These are phyloP conservation scores for Rhaphigaster nebulosa DNA, from an alignment of 2,888 invertebrate genomes.

Conservation along the genomic window DNA sequence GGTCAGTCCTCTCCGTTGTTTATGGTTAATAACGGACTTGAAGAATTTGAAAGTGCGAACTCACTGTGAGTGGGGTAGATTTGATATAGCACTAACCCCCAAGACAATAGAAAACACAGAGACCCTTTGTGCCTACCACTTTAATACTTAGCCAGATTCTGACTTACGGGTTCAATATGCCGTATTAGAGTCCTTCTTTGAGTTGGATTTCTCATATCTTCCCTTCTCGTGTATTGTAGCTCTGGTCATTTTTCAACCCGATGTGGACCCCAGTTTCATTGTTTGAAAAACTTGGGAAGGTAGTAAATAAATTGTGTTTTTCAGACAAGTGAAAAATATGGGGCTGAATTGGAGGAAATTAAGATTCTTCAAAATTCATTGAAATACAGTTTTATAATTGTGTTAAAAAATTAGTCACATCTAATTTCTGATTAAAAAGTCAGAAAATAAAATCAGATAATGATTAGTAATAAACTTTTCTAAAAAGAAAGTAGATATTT, in stretches of 20 bases:
- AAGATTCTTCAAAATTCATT: neutral
- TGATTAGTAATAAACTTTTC: no score
- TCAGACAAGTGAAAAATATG: neutral
- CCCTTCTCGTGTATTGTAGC: neutral
- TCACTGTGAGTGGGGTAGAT: neutral
- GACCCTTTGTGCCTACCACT: slow-evolving; percentile 17
- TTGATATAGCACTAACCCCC: neutral
- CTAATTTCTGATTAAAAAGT: neutral
- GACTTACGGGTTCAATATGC: slow-evolving; percentile 32
- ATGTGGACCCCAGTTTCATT: neutral
- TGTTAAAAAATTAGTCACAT: neutral
- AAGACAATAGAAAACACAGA: slow-evolving; percentile 11
- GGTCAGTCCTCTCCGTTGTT: slow-evolving; percentile 25
- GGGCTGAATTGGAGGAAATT: neutral
- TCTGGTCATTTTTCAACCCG: neutral
- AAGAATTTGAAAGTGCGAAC: slow-evolving; percentile 17
- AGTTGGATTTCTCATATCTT: slow-evolving; percentile 43
- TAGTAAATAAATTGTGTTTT: neutral
- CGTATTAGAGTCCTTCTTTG: slow-evolving; percentile 8
- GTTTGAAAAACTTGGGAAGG: neutral
- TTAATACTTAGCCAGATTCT: slow-evolving; percentile 43
- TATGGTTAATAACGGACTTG: slow-evolving; percentile 39
- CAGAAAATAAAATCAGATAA: no score
- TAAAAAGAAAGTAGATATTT: no score
- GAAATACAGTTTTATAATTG: neutral